Evolutionary conservation across 2,113 vertebrate species (phyloP), one percentile per base, ranked within the genome.

Genomic region (Oreochromis spilurus): DNA sequence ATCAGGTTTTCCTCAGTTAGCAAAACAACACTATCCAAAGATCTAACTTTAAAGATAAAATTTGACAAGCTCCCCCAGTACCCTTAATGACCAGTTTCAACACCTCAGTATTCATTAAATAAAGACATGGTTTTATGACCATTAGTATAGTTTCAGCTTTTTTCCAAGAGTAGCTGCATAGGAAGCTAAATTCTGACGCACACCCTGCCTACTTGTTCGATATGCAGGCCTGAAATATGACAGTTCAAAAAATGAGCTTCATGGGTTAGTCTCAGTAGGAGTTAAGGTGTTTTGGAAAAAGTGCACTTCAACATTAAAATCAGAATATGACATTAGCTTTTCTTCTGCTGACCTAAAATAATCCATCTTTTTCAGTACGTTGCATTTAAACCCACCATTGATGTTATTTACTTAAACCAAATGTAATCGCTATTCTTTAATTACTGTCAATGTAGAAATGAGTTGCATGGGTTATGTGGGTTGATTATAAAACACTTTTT

Each of bases 161-260:
- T 67, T 9, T 67, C 19, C 36, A 67, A 67, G 0, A 0, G 19
- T 13, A 67, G 62, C 34, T 40, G 62, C 57, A 60, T 6, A 60
- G 57, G 5, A 16, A 0, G 0, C 60, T 38, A 67, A 67, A n/a
- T 65, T 65, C 34, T 38, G 0, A 60, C 0, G 34, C 34, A 21
- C 34, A 21, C 19, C 9, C 9, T 0, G 2, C 34, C 62, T 40
- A 21, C 40, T 67, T 67, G 36, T 67, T 67, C 1, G 1, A 67
- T 38, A 38, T 38, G 62, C 19, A 40, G 34, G 4, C 62, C 36
- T 67, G 36, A 40, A 67, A 21, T 67, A 9, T 67, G 19, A 40
- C 62, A 21, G 6, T 0, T 67, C 34, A 67, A 3, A 3, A 67
- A 21, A 67, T 13, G 11, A 67, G 19, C 62, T 67, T 67, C 11